Evolutionary conservation across 2,113 vertebrate species (phyloP).

Genomic region (Notothenia rossii): DNA sequence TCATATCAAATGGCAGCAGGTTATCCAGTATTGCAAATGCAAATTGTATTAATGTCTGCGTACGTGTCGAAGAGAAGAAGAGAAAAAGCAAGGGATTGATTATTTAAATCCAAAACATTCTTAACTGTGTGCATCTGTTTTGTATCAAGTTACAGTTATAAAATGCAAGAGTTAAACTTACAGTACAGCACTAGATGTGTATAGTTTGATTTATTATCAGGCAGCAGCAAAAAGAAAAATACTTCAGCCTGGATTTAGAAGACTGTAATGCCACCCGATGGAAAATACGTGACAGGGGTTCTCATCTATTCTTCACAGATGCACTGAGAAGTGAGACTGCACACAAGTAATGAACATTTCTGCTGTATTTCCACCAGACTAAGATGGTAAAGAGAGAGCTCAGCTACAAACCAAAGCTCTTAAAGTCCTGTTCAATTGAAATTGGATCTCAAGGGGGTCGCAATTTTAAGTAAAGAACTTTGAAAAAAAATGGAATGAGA

Average conservation of each 20-base stretch:
- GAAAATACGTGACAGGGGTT: neutral
- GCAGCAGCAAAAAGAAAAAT: too few relatives aligned
- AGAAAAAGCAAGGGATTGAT: neutral
- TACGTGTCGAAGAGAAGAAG: neutral
- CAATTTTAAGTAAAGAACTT: constrained; percentile 5
- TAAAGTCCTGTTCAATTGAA: constrained; percentile 27
- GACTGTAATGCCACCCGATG: neutral
- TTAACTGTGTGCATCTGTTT: neutral
- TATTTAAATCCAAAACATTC: neutral
- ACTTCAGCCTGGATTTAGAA: too few relatives aligned
- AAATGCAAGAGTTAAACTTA: neutral
- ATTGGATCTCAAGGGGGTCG: constrained; percentile 12
- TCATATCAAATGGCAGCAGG: neutral
- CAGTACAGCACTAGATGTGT: too few relatives aligned
- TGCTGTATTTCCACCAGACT: constrained; percentile 5
- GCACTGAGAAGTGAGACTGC: neutral
- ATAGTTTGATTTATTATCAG: too few relatives aligned
- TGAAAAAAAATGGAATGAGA: neutral
- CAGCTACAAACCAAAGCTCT: constrained; percentile 7
- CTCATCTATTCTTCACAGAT: neutral
- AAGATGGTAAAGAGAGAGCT: neutral
- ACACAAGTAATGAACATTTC: neutral
- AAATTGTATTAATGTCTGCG: neutral
- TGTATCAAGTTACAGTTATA: neutral
- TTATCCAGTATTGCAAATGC: neutral